phyloP scores from a whole-genome alignment of 1,140 invertebrate species.

The Trialeurodes vaporariorum region DNA sequence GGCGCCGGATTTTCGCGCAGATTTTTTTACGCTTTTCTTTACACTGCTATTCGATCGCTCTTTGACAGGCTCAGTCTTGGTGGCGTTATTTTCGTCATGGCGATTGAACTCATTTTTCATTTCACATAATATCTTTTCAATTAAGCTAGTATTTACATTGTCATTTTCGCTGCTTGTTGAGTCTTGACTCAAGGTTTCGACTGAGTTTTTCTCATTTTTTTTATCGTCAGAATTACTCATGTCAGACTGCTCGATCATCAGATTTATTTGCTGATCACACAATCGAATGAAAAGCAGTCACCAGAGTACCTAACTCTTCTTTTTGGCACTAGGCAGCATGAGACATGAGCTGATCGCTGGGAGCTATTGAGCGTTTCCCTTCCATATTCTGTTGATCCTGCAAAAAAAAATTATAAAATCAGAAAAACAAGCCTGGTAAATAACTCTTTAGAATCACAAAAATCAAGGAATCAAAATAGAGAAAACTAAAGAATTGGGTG shows the following conservation, averaged over 20 bases:
- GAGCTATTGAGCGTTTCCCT: no score
- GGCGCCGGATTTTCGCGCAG: not conserved
- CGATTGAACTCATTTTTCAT: not conserved
- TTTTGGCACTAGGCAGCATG: no score
- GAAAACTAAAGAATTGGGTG: not conserved
- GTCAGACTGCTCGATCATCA: not conserved
- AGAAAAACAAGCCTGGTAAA: not conserved
- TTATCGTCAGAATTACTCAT: not conserved
- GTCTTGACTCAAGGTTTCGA: not conserved
- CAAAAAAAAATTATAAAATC: no score
- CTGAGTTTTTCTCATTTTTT: not conserved
- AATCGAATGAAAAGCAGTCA: no score
- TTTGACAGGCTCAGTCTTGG: not conserved
- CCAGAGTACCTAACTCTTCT: no score
- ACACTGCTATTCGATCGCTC: not conserved
- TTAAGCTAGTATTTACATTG: not conserved
- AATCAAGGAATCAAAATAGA: not conserved
- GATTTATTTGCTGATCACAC: no score
- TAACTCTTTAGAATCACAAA: not conserved
- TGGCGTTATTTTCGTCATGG: not conserved
- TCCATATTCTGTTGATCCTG: no score
- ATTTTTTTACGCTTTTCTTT: not conserved
- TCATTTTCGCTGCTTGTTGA: not conserved
- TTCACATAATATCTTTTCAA: not conserved
- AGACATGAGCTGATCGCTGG: no score